phyloP scores from a whole-genome alignment of 2,113 vertebrate species.

The Coracopsis vasa region DNA sequence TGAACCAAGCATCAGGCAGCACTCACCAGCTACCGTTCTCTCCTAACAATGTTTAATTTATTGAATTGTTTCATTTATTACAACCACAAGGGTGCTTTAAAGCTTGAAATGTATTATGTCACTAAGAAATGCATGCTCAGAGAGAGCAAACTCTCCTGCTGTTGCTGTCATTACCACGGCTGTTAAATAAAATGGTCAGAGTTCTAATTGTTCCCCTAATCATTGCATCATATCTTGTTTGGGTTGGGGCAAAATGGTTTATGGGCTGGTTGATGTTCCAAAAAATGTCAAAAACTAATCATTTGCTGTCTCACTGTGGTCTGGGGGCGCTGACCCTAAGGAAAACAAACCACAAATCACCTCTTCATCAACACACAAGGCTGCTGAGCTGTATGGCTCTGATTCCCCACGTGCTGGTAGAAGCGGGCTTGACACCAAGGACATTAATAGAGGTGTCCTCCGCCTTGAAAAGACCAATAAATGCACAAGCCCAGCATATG shows the following conservation, averaged over 20 bases:
- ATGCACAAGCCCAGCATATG: fast-evolving
- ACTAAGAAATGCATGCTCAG: not conserved
- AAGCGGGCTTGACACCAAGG: not conserved
- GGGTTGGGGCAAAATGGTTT: not conserved
- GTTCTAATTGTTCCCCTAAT: conserved; percentile 19
- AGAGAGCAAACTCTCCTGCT: not conserved
- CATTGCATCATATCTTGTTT: not conserved
- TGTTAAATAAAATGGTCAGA: not conserved
- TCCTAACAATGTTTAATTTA: not conserved
- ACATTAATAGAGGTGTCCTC: not conserved
- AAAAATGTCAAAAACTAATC: conserved; percentile 20
- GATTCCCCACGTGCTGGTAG: not conserved
- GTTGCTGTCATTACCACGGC: not conserved
- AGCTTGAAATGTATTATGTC: not conserved
- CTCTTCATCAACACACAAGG: not conserved
- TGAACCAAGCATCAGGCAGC: not conserved
- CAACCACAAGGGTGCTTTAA: not conserved
- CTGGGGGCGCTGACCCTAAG: not conserved
- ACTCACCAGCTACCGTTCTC: not conserved
- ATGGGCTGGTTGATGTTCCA: not conserved
- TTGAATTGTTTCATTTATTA: conserved; percentile 19
- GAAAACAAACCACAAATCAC: not conserved
- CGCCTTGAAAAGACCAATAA: not conserved
- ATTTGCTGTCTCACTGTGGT: not conserved
- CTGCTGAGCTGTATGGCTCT: not conserved